A percentile compares a stretch with the other conserved stretches of the same genome.
phyloP scores from a whole-genome alignment of 2,888 invertebrate genomes.

The Protodeltote pygarga region DNA sequence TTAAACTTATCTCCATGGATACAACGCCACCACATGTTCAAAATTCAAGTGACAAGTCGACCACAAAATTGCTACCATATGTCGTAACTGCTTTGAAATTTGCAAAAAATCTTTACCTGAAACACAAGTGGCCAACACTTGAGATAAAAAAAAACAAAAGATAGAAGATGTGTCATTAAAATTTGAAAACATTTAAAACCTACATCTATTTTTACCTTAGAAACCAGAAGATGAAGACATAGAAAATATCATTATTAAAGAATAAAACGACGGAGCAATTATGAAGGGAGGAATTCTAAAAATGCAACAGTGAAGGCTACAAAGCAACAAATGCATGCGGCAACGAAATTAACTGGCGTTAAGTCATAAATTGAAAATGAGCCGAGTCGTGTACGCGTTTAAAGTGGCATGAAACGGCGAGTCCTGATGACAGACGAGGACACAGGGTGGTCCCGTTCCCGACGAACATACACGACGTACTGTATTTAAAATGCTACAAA shows the following conservation, averaged over 20 bases:
- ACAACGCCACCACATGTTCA: conserved; percentile 56
- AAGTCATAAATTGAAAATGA: conserved; percentile 58
- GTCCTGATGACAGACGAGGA: conserved; percentile 56
- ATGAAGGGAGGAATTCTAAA: conserved; percentile 28
- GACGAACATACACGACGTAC: conserved; percentile 38
- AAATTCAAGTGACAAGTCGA: conserved; percentile 57
- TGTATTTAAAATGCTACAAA: conserved; percentile 51
- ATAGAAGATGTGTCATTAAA: conserved; percentile 2
- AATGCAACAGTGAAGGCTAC: conserved; percentile 30
- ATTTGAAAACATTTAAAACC: too few species aligned
- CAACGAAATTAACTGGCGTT: conserved; percentile 50
- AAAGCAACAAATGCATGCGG: conserved; percentile 30
- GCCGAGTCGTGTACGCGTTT: conserved; percentile 44
- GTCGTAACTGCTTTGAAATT: conserved; percentile 42
- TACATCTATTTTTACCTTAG: too few species aligned
- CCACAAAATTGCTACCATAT: conserved; percentile 68
- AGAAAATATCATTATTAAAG: conserved; percentile 3
- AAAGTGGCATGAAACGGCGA: conserved; percentile 50
- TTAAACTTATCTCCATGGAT: conserved; percentile 15
- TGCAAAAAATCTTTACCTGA: conserved; percentile 58
- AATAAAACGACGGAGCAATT: conserved; percentile 2
- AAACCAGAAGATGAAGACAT: too few species aligned
- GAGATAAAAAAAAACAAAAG: conserved; percentile 18
- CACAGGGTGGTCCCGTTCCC: conserved; percentile 52
- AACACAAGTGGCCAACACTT: conserved; percentile 53